Evolutionary conservation across 1,140 invertebrate genomes (phyloP).

Genomic region (Panagrolaimus sp.): DNA sequence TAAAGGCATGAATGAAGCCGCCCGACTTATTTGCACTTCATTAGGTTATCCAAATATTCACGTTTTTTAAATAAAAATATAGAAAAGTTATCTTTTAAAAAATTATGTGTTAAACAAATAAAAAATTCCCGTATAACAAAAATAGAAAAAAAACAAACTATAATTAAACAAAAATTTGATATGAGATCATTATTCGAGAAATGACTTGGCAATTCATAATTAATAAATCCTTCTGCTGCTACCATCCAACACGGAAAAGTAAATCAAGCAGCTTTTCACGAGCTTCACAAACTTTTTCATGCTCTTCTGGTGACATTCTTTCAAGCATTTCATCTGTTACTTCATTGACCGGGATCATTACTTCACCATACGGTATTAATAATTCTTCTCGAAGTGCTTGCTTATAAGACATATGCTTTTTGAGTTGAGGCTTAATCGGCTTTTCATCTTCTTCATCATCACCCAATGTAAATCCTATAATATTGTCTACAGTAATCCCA

Average conservation of each 20-base stretch:
- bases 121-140: no score
- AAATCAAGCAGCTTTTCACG: conserved; percentile 3
- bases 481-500: not conserved
- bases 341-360: not conserved
- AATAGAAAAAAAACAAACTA: no score
- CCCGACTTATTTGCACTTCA: no score
- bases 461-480: conserved; percentile 9
- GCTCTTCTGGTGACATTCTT: not conserved
- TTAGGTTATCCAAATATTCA: no score
- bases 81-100: no score
- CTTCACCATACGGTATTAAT: not conserved
- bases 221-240: not conserved
- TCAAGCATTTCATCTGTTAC: not conserved
- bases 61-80: no score
- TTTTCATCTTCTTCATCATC: conserved; percentile 17
- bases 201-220: no score
- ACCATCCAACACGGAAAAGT: not conserved
- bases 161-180: no score
- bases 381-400: not conserved
- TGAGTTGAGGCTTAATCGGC: not conserved
- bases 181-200: no score
- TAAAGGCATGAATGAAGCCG: no score
- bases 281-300: not conserved
- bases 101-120: no score
- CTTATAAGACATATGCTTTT: not conserved